Evolutionary conservation across 2,797 vertebrate species (phyloP).

Genomic region (Megalops cyprinoides): DNA sequence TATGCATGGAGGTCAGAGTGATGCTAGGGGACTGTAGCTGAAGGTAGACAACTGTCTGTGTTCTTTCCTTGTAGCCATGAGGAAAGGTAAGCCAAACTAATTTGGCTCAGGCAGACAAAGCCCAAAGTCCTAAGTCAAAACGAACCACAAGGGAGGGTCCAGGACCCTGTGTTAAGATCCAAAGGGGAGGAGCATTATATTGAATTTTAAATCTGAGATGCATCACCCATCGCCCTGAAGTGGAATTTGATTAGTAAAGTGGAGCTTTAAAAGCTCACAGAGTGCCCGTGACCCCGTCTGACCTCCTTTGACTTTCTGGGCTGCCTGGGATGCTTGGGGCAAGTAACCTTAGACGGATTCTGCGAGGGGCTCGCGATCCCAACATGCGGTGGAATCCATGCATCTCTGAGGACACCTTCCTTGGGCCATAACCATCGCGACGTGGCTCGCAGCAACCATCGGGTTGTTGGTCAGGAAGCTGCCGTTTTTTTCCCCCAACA

Average conservation of each 20-base stretch:
- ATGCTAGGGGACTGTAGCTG: neutral
- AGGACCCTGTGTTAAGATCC: conserved; percentile 57
- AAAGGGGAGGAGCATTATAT: conserved; percentile 59
- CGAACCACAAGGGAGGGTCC: neutral
- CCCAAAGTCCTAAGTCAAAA: neutral
- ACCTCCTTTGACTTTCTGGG: conserved; percentile 63
- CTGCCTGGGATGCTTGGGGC: conserved; percentile 66
- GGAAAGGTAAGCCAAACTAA: neutral
- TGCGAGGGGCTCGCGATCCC: conserved; percentile 63
- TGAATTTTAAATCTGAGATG: conserved; percentile 56
- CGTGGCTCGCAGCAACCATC: conserved; percentile 34
- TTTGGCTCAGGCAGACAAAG: neutral
- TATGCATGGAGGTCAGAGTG: neutral
- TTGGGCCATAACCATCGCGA: conserved; percentile 39
- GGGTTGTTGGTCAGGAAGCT: conserved; percentile 78
- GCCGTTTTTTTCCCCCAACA: conserved; percentile 63
- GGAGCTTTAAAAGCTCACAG: conserved; percentile 65
- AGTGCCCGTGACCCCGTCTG: conserved; percentile 65
- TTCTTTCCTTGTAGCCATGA: neutral
- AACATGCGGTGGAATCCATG: conserved; percentile 66
- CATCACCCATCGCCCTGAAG: conserved; percentile 61
- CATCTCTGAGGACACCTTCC: conserved; percentile 62
- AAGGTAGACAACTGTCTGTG: neutral
- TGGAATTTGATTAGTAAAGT: conserved; percentile 67
- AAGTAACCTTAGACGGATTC: conserved; percentile 75